phyloP scores from a whole-genome alignment of 2,113 vertebrate species.

The Callipepla squamata region DNA sequence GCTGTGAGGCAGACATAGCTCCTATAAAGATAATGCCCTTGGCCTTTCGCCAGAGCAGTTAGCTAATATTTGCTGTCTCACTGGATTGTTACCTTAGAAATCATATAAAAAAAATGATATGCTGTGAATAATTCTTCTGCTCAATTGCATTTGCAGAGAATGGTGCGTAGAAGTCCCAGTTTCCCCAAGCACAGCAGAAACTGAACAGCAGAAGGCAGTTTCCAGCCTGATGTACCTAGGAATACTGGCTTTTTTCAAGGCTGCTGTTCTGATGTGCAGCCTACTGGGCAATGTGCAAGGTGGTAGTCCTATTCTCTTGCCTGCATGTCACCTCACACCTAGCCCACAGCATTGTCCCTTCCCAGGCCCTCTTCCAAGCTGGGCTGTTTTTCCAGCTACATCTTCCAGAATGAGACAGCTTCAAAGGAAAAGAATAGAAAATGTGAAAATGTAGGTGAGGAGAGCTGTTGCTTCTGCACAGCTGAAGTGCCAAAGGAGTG shows the following conservation, averaged over 20 bases:
- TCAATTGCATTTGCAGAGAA: constrained; percentile 16
- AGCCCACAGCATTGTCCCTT: not conserved
- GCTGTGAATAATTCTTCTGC: constrained; percentile 5
- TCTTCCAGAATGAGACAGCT: not conserved
- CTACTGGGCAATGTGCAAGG: not conserved
- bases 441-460: not conserved
- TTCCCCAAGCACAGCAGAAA: not conserved
- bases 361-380: not conserved
- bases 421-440: not conserved
- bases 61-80: not conserved
- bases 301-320: not conserved
- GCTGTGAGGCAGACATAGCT: not conserved
- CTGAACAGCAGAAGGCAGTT: constrained; percentile 9
- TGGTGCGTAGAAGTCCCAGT: not conserved
- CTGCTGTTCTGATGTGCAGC: not conserved
- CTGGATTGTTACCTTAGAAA: constrained; percentile 28
- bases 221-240: not conserved
- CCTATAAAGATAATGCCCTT: constrained; percentile 19
- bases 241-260: not conserved
- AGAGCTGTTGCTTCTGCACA: accelerated
- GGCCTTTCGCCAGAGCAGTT: constrained; percentile 32
- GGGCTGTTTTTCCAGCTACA: not conserved
- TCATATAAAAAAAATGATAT: not conserved
- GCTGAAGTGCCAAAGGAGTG: not conserved
- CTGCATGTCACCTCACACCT: not conserved